Percentiles rank a stretch among this genome's conserved stretches.
phyloP scores from a whole-genome alignment of 2,797 vertebrate species.

The Cossypha dichroa region DNA sequence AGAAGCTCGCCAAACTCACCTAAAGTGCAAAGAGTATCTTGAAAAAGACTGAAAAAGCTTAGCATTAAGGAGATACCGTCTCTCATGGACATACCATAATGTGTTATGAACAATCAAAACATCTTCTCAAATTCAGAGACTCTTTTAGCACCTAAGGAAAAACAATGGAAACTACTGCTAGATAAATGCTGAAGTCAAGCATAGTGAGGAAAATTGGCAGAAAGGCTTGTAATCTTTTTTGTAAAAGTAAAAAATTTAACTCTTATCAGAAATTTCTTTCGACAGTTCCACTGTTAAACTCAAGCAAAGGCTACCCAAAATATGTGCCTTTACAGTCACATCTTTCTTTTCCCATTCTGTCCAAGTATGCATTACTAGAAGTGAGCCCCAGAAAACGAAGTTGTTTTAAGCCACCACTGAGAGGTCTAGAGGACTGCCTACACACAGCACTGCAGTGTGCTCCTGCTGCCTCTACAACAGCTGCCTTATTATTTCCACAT shows the following conservation, averaged over 20 bases:
- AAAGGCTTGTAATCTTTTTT: background rate
- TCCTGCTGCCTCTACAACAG: background rate
- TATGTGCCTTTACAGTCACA: background rate
- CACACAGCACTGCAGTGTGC: background rate
- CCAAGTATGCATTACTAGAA: background rate
- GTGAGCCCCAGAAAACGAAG: background rate
- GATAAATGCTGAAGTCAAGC: background rate
- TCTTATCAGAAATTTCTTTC: background rate
- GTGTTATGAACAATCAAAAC: background rate
- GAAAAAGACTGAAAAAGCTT: background rate
- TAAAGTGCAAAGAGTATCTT: background rate
- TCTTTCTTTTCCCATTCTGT: background rate
- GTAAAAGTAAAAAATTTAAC: background rate
- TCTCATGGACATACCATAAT: background rate
- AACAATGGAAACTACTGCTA: background rate
- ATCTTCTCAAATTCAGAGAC: background rate
- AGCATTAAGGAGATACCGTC: background rate
- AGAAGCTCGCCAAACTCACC: background rate
- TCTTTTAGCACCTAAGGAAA: background rate
- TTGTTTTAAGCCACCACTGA: background rate
- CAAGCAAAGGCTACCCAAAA: background rate
- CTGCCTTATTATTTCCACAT: constrained; percentile 57
- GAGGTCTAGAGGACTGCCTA: background rate
- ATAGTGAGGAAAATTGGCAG: background rate
- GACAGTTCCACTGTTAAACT: background rate